Conservation (phyloP, 2,888 invertebrate species). For the Lepidocyrtinus sp. region DNA sequence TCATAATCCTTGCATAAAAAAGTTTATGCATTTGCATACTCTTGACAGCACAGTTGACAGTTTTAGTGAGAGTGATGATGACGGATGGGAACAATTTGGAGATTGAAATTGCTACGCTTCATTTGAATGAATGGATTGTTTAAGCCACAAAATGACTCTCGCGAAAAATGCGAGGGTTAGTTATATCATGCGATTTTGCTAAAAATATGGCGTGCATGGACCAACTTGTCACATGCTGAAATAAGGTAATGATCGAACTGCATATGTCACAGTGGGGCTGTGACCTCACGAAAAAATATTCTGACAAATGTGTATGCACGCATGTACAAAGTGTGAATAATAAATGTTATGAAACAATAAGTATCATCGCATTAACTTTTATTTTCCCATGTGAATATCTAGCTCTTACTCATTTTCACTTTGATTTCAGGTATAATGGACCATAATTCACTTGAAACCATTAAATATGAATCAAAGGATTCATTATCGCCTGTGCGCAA, state of each 20-base stretch:
- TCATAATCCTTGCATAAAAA: not conserved
- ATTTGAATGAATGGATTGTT: conserved; percentile 7
- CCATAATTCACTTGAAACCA: too few species aligned
- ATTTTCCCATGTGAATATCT: too few species aligned
- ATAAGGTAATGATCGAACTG: not conserved
- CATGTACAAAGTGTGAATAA: too few species aligned
- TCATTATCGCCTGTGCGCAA: too few species aligned
- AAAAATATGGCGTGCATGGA: not conserved
- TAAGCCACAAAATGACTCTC: not conserved
- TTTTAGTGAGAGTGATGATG: conserved; percentile 7
- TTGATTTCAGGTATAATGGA: too few species aligned
- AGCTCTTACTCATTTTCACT: too few species aligned
- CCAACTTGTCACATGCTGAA: not conserved
- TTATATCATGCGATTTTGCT: too few species aligned
- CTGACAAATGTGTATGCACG: too few species aligned
- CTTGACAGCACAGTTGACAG: not conserved
- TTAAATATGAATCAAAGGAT: too few species aligned
- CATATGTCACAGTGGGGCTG: not conserved
- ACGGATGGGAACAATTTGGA: not conserved
- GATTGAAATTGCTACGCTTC: not conserved
- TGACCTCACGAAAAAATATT: conserved; percentile 3
- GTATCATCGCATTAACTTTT: too few species aligned
- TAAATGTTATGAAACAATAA: too few species aligned
- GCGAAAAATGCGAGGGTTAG: not conserved
- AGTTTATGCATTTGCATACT: not conserved